Percentiles rank a stretch among this genome's conserved stretches.
Evolutionary conservation across 2,113 vertebrate genomes (phyloP).

Genomic region (Malurus melanocephalus): DNA sequence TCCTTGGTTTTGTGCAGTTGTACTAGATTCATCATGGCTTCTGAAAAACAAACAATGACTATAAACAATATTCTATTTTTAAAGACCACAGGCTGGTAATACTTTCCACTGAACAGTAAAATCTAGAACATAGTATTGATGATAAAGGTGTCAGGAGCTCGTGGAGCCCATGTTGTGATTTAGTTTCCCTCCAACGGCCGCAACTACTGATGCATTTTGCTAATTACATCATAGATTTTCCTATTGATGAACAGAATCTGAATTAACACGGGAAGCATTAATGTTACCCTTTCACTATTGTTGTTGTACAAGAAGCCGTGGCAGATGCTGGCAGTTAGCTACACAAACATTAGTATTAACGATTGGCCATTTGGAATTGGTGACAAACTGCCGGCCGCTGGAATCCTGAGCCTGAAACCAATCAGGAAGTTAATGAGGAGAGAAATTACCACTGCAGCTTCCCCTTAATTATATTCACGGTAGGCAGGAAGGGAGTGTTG

Average conservation of each 20-base stretch:
- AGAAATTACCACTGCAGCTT: constrained; percentile 90
- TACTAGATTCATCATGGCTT: constrained; percentile 28
- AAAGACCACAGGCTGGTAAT: constrained; percentile 59
- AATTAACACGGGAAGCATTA: constrained; percentile 86
- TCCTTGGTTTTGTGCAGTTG: background rate
- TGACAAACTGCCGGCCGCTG: constrained; percentile 91
- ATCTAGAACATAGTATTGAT: constrained; percentile 73
- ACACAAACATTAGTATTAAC: constrained; percentile 99
- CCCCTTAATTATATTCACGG: constrained; percentile 84
- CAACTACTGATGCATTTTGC: constrained; percentile 73
- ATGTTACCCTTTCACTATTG: constrained; percentile 84
- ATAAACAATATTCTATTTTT: constrained; percentile 61
- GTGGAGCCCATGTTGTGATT: constrained; percentile 72
- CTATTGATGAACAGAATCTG: constrained; percentile 85
- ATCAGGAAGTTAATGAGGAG: constrained; percentile 99
- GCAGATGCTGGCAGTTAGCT: constrained; percentile 90
- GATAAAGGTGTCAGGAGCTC: constrained; percentile 74
- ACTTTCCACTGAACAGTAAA: constrained; percentile 76
- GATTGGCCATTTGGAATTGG: constrained; percentile 93
- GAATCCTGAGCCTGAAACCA: constrained; percentile 93
- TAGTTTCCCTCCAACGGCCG: constrained; percentile 72
- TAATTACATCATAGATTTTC: constrained; percentile 93
- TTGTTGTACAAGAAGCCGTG: constrained; percentile 82
- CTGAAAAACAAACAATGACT: constrained; percentile 3
- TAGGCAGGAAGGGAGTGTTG: constrained; percentile 75